Evolutionary conservation across 1,140 invertebrate species (phyloP).

Genomic region (Polyergus mexicanus): DNA sequence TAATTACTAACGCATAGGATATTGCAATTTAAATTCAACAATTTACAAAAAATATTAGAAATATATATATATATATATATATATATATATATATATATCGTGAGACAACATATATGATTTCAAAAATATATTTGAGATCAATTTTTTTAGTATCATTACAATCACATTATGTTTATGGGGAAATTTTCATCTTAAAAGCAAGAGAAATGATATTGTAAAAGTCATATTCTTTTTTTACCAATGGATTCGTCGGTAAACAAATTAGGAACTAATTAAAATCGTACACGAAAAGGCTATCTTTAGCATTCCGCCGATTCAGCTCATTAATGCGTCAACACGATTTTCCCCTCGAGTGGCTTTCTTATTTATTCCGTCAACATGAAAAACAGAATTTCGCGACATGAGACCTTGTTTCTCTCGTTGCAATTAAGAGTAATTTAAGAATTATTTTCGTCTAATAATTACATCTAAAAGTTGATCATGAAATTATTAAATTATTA

Average conservation of each 20-base stretch:
- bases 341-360: slow-evolving; percentile 20
- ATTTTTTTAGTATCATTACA: no score
- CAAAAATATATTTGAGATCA: neutral
- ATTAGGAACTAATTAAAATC: slow-evolving; percentile 17
- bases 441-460: slow-evolving; percentile 40
- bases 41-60: neutral
- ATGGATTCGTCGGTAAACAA: neutral
- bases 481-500: neutral
- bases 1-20: neutral
- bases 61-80: neutral
- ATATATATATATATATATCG: neutral
- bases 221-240: neutral
- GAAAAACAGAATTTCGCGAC: slow-evolving; percentile 7
- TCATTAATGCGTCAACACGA: slow-evolving; percentile 42
- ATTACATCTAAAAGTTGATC: slow-evolving; percentile 5
- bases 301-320: neutral
- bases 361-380: neutral
- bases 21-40: neutral
- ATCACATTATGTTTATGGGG: neutral
- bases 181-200: neutral
- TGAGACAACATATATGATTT: neutral
- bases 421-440: slow-evolving; percentile 4
- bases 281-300: slow-evolving; percentile 13
- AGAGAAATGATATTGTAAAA: neutral
- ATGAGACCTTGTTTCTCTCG: neutral